Evolutionary conservation across 2,797 vertebrate species (phyloP).

Genomic region (Acanthopagrus latus): DNA sequence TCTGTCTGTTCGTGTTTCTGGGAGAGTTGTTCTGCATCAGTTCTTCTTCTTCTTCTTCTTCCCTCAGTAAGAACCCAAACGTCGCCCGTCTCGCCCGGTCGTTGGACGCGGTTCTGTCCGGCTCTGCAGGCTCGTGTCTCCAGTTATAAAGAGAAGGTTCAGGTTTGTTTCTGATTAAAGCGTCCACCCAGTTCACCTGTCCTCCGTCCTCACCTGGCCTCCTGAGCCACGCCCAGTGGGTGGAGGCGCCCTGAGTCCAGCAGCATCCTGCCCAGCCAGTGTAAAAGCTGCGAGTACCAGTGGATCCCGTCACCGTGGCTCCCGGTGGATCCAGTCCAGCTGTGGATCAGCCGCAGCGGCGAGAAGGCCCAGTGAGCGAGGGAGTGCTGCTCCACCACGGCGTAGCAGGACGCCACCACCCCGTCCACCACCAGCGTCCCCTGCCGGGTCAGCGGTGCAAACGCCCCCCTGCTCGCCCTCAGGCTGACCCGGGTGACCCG

Average conservation of each 20-base stretch:
- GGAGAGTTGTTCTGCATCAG: conserved; percentile 5
- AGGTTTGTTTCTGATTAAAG: background rate
- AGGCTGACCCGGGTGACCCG: conserved; percentile 81
- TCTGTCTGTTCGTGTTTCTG: background rate
- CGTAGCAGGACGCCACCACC: conserved; percentile 92
- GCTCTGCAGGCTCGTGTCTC: background rate
- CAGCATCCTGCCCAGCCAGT: conserved; percentile 87
- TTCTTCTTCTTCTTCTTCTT: background rate
- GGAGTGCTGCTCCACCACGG: conserved; percentile 87
- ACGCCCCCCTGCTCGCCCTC: conserved; percentile 83
- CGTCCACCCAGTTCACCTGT: background rate
- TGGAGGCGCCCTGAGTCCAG: conserved; percentile 89
- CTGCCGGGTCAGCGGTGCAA: conserved; percentile 90
- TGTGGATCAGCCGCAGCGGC: conserved; percentile 89
- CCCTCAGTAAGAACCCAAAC: background rate
- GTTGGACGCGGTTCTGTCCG: background rate
- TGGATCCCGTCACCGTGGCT: conserved; percentile 86
- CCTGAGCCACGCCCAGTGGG: conserved; percentile 84
- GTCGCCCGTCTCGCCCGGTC: background rate
- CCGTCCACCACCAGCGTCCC: conserved; percentile 93
- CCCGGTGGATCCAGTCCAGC: conserved; percentile 78
- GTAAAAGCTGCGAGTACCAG: conserved; percentile 92
- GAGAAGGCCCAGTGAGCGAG: conserved; percentile 93
- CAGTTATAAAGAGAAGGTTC: background rate
- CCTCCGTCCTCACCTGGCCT: conserved; percentile 81